phyloP scores from a whole-genome alignment of 2,888 invertebrate species.

The Erebia palarica region DNA sequence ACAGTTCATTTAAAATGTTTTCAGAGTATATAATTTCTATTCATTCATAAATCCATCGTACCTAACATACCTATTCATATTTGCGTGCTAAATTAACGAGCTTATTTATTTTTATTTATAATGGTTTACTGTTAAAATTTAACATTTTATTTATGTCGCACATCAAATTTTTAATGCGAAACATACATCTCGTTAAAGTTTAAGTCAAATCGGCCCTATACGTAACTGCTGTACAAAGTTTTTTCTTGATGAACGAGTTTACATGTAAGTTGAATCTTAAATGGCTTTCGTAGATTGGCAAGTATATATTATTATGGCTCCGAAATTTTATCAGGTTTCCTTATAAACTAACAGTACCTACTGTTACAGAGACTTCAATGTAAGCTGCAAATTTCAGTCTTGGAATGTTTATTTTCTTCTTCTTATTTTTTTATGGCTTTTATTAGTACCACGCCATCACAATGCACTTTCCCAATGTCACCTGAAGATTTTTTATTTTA shows the following conservation, averaged over 20 bases:
- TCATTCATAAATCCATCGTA: not conserved
- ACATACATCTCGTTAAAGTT: constrained; percentile 1
- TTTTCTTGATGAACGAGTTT: constrained; percentile 17
- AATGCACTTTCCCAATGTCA: too few relatives aligned
- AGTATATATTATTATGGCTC: constrained; percentile 1
- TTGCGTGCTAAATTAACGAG: not conserved
- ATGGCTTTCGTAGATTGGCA: constrained; percentile 20
- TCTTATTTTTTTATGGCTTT: too few relatives aligned
- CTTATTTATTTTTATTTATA: not conserved
- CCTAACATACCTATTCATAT: not conserved
- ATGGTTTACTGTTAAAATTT: not conserved
- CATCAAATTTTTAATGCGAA: not conserved
- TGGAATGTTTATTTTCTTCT: not conserved
- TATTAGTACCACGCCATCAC: too few relatives aligned
- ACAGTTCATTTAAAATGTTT: not conserved
- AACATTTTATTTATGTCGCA: not conserved
- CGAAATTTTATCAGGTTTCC: not conserved
- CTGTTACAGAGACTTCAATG: not conserved
- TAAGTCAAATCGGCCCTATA: constrained; percentile 8
- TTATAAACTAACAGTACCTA: constrained; percentile 10
- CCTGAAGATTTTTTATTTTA: not conserved
- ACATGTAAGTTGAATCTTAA: constrained; percentile 16
- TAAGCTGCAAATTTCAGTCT: not conserved
- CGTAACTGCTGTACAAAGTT: constrained; percentile 10
- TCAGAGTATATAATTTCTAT: not conserved